A percentile compares a stretch with the other conserved stretches of the same genome.
These are phyloP conservation scores for Porphyrio hochstetteri DNA, from an alignment of 2,113 vertebrate species.

Conservation along the genomic window DNA sequence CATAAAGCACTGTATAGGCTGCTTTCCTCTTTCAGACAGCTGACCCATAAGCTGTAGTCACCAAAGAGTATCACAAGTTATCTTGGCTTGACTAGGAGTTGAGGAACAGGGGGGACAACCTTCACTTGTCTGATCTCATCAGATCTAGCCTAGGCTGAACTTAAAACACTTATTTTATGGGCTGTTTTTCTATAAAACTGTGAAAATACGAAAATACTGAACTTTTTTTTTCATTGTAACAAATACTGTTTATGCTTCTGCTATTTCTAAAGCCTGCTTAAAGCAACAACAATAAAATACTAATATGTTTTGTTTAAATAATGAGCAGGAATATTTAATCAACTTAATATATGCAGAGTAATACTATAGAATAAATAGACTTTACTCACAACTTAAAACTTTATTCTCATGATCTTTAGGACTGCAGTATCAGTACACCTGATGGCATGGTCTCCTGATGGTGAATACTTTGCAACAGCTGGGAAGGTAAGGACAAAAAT, in stretches of 20 bases:
- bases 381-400: neutral
- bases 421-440: slow-evolving; percentile 92
- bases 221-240: neutral
- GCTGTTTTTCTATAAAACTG: neutral
- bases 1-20: neutral
- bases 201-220: neutral
- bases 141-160: neutral
- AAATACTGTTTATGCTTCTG: neutral
- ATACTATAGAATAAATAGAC: neutral
- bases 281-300: neutral
- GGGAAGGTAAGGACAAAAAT: slow-evolving; percentile 85
- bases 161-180: neutral
- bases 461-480: slow-evolving; percentile 96
- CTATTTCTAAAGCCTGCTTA: neutral
- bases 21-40: neutral
- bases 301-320: neutral
- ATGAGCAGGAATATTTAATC: neutral
- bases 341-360: neutral
- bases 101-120: neutral
- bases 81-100: neutral
- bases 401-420: slow-evolving; percentile 67
- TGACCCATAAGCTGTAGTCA: neutral
- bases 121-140: neutral
- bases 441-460: slow-evolving; percentile 98
- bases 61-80: neutral